A percentile compares a stretch with the other conserved stretches of the same genome.
These are phyloP conservation scores for Campylomormyrus tamandua DNA, from an alignment of 2,113 vertebrate genomes.

Conservation along the genomic window DNA sequence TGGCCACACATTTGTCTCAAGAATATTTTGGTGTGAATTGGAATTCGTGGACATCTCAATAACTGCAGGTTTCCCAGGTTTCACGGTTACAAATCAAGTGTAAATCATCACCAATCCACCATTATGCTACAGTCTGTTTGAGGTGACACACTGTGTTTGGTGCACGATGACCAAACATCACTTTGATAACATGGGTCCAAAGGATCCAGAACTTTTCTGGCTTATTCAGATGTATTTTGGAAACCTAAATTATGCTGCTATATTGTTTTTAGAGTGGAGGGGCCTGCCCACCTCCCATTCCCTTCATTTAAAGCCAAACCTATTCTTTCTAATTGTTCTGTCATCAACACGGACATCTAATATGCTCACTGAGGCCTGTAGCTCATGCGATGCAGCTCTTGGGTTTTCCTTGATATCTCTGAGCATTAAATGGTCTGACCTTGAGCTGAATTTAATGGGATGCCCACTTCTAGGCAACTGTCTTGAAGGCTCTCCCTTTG, in stretches of 20 bases:
- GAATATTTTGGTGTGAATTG: no score
- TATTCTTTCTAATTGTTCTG: background rate
- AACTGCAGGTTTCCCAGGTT: no score
- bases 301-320: background rate
- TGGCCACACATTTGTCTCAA: no score
- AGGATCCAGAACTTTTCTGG: no score
- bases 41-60: no score
- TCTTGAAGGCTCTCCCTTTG: background rate
- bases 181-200: no score
- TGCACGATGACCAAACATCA: no score
- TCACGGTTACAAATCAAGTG: no score
- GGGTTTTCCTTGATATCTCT: background rate
- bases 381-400: background rate
- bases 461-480: background rate
- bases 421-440: background rate
- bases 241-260: background rate
- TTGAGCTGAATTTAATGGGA: background rate
- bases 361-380: background rate
- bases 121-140: no score
- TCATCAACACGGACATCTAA: background rate
- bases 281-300: background rate
- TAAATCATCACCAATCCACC: no score
- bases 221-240: no score
- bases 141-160: no score
- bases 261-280: background rate